Conservation (phyloP, 2,888 invertebrate genomes). For the Ormyrus rosae region DNA sequence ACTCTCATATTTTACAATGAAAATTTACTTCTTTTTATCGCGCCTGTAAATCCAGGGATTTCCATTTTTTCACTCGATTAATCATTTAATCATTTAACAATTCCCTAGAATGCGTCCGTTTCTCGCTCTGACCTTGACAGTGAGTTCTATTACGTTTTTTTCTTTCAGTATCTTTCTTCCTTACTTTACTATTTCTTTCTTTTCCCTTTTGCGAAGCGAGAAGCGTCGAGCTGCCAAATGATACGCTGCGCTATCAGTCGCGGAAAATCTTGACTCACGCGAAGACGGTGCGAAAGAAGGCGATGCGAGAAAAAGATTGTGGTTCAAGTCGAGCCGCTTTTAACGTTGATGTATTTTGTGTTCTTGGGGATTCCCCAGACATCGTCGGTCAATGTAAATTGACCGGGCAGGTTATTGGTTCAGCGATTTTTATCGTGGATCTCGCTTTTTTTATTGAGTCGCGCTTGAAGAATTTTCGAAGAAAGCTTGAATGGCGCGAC, state of each 20-base stretch:
- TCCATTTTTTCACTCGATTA: constrained; percentile 46
- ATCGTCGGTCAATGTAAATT: too few species aligned
- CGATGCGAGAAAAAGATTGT: too few species aligned
- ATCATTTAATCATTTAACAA: not conserved
- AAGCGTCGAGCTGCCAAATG: not conserved
- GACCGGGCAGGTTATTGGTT: too few species aligned
- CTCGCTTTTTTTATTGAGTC: too few species aligned
- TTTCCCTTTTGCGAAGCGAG: not conserved
- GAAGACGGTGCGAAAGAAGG: too few species aligned
- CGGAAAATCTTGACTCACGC: not conserved
- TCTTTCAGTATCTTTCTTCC: not conserved
- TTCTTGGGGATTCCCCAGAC: too few species aligned
- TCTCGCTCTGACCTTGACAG: constrained; percentile 43
- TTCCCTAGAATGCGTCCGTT: not conserved
- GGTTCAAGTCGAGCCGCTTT: too few species aligned
- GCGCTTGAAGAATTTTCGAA: too few species aligned
- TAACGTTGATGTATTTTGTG: too few species aligned
- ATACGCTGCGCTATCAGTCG: constrained; percentile 19
- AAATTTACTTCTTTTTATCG: too few species aligned
- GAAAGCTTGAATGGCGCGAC: too few species aligned
- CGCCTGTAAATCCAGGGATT: constrained; percentile 17
- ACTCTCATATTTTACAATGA: constrained; percentile 29
- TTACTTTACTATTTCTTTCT: not conserved
- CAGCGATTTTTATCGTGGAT: too few species aligned
- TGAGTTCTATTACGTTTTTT: constrained; percentile 18